Conservation (phyloP, 1,140 invertebrate species). For the Dreissena rostriformis region DNA sequence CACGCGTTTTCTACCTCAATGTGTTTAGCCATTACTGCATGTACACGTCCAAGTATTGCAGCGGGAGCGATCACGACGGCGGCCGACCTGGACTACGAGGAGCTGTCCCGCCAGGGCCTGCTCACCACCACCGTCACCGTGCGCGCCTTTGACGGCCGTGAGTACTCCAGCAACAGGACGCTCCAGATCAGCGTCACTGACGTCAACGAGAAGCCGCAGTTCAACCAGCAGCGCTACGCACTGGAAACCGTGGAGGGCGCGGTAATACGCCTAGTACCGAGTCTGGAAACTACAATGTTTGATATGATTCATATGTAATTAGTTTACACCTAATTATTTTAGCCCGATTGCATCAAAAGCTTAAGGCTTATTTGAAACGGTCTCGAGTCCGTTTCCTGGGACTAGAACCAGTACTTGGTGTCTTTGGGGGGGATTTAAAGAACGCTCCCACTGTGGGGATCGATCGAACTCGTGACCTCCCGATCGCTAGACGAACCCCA, state of each 20-base stretch:
- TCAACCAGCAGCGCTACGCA: conserved; percentile 6
- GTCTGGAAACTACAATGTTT: no score
- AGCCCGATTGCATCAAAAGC: no score
- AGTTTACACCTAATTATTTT: no score
- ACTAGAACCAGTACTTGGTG: no score
- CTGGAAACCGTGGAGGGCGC: conserved; percentile 34
- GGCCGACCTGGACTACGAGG: conserved; percentile 41
- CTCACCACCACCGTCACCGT: conserved; percentile 8
- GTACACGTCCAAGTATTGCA: conserved; percentile 2
- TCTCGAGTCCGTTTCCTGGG: no score
- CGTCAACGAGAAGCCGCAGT: conserved; percentile 42
- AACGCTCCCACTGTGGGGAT: no score
- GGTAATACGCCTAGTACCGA: neutral
- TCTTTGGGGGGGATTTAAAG: no score
- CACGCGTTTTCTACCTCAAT: neutral
- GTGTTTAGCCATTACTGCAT: neutral
- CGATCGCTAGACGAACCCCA: no score
- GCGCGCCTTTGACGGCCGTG: conserved; percentile 24
- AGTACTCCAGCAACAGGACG: conserved; percentile 18
- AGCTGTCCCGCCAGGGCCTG: conserved; percentile 8
- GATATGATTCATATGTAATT: no score
- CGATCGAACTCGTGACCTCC: no score
- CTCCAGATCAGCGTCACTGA: conserved; percentile 20
- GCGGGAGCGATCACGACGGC: conserved; percentile 27
- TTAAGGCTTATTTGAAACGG: no score